Evolutionary conservation across 2,888 invertebrate genomes (phyloP).

Genomic region (Brenthis hecate): DNA sequence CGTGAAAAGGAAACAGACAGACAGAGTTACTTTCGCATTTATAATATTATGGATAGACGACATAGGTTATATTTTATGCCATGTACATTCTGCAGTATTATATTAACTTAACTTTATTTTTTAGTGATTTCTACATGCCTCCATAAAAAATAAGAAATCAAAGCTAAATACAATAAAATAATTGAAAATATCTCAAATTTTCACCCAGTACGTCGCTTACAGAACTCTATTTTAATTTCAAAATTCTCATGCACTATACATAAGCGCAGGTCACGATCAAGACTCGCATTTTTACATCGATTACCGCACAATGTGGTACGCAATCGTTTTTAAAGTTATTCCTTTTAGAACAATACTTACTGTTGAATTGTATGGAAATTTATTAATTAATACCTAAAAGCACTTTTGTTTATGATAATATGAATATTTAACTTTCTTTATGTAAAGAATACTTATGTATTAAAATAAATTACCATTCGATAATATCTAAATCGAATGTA

Average conservation of each 20-base stretch:
- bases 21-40: no score
- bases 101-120: no score
- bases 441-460: not conserved
- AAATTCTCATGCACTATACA: slow-evolving; percentile 17
- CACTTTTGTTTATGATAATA: slow-evolving; percentile 20
- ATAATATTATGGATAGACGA: no score
- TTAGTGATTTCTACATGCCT: no score
- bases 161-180: no score
- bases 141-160: no score
- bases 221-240: slow-evolving; percentile 15
- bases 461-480: not conserved
- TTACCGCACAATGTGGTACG: slow-evolving; percentile 61
- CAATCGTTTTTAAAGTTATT: slow-evolving; percentile 48
- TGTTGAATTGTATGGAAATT: slow-evolving; percentile 63
- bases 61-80: no score
- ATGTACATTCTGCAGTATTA: no score
- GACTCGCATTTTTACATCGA: slow-evolving; percentile 75
- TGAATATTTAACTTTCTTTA: slow-evolving; percentile 17
- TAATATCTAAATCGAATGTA: no score
- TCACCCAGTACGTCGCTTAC: slow-evolving; percentile 1
- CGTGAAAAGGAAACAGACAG: no score
- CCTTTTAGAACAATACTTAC: slow-evolving; percentile 34
- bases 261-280: slow-evolving; percentile 76
- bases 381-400: slow-evolving; percentile 44
- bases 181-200: not conserved